Base-by-base conservation (phyloP, 1,140 invertebrate species). In the Pogonognathellus flavescens region DNA sequence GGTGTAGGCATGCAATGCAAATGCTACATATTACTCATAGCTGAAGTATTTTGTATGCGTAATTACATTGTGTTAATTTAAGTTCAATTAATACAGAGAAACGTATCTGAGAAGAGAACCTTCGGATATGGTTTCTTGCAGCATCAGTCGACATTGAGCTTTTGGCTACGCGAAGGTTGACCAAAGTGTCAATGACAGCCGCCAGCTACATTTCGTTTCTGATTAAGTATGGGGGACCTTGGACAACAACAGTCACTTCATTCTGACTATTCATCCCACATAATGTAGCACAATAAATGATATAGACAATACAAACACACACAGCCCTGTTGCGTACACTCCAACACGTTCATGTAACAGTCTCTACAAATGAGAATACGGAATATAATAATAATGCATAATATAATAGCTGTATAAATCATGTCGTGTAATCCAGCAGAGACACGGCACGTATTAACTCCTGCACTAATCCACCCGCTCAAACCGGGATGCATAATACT, bases 171-270 rank as follows among this genome's bases (percentile, higher is more conserved):
- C 49, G 81, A 84, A 87, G 86, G 86, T 82, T 84, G 83, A 82
- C 83, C 80, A 85, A 86, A 87, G 84, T 87, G 83, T 87, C 86
- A 87, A 87, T 87, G 86, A 85, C 86, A 87, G 86, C 66, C 82
- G 80, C 66, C 62, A 82, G 82, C 82, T 80, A 60, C 82, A 82
- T 82, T 70, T 82, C 57, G 22, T 85, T 50, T 81, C 59, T 84
- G 72, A 84, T 57, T 76, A 59, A 55, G 84, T 50, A 53, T 22
- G 41, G 55, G 55, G 62, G 72, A 60, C 84, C 84, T 84, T 84
- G 84, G 66, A 57, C 50, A 84, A 57, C 50, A 84, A 76, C 70
- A 76, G 70, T 76, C 22, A 76, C 25, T 76, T 13, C 31, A 76
- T 76, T 76, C 25, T 76, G 49, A 49, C 16, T 76, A 50, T 76